Base-by-base conservation (phyloP, 2,888 invertebrate genomes). In the Corythucha ciliata region DNA sequence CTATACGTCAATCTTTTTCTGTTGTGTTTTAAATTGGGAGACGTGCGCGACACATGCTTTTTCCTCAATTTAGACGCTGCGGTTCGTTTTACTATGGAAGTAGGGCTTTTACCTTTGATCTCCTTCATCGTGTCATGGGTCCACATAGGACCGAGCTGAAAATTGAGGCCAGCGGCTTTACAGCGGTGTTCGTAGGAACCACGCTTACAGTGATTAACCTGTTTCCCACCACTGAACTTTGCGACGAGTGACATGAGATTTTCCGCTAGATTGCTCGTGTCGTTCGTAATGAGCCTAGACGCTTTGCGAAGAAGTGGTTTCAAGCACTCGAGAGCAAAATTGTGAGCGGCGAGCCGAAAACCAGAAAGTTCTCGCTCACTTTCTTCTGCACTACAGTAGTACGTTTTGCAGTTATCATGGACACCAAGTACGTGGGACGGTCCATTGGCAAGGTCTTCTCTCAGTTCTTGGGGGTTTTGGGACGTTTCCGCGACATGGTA, bases 181-280 rank as follows among this genome's bases (percentile, higher is more conserved):
- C 12, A 12, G 12, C 42, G 21, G n/a, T 25, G 42, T 14, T 3
- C 5, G 7, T 14, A 42, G 6, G 42, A 42, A 3, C 42, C 26
- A 10, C 42, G 21, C 18, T 25, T 42, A n/a, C 42, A 20, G 5
- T 24, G 21, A 42, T 40, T 48, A 2, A 53, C 21, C 34, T 49
- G 48, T 16, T 53, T 53, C 2, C 53, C 53, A 18, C 53, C 53
- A 29, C 36, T 24, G 32, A 40, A 49, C 25, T 53, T 53, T 26
- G 48, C 53, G 8, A 53, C 54, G 3, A 52, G 21, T 1, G 54
- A 51, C 54, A 54, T 54, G 10, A 47, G 25, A 25, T 52, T 52
- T 34, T 54, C 52, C 1, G 54, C 54, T 10, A 48, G 27, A 21
- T 54, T 54, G 48, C 54, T 54, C 5, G 54, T 54, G n/a, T 48